Percentiles rank a stretch among this genome's conserved stretches.
Evolutionary conservation across 2,113 vertebrate species (phyloP).

Genomic region (Tenebrosternarchus preto): DNA sequence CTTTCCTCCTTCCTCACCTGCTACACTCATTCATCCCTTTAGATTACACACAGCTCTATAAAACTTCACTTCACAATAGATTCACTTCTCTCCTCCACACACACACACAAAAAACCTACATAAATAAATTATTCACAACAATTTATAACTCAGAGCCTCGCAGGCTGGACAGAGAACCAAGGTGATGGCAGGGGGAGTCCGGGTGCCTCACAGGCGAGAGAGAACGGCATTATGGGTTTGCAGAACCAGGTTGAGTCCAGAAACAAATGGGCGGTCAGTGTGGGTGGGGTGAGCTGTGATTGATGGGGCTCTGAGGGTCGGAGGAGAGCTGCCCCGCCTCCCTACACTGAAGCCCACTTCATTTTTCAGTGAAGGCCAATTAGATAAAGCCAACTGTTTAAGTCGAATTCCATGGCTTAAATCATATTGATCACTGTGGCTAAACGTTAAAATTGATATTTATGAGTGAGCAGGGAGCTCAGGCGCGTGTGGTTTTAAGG

Average conservation of each 20-base stretch:
- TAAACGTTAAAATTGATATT: slow-evolving; percentile 74
- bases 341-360: slow-evolving; percentile 58
- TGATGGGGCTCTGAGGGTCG: slow-evolving; percentile 58
- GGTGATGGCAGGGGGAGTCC: slow-evolving; percentile 54
- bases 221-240: slow-evolving; percentile 42
- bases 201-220: slow-evolving; percentile 14
- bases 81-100: slow-evolving; percentile 57
- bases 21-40: slow-evolving; percentile 41
- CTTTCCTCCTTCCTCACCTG: slow-evolving; percentile 20
- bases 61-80: slow-evolving; percentile 57
- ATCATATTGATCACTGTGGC: slow-evolving; percentile 75
- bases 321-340: slow-evolving; percentile 52
- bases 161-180: slow-evolving; percentile 43
- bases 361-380: slow-evolving; percentile 78
- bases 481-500: slow-evolving; percentile 52
- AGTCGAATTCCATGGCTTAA: slow-evolving; percentile 74
- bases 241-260: slow-evolving; percentile 28
- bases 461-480: slow-evolving; percentile 58
- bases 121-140: slow-evolving; percentile 59
- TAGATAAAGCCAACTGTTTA: slow-evolving; percentile 77
- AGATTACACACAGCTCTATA: slow-evolving; percentile 43
- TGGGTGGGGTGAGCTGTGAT: slow-evolving; percentile 59
- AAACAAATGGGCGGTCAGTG: slow-evolving; percentile 60
- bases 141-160: slow-evolving; percentile 61
- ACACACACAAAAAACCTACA: no score